Evolutionary conservation across 2,797 vertebrate genomes (phyloP), one percentile per base, ranked within the genome.

Genomic region (Gobionotothen gibberifrons): DNA sequence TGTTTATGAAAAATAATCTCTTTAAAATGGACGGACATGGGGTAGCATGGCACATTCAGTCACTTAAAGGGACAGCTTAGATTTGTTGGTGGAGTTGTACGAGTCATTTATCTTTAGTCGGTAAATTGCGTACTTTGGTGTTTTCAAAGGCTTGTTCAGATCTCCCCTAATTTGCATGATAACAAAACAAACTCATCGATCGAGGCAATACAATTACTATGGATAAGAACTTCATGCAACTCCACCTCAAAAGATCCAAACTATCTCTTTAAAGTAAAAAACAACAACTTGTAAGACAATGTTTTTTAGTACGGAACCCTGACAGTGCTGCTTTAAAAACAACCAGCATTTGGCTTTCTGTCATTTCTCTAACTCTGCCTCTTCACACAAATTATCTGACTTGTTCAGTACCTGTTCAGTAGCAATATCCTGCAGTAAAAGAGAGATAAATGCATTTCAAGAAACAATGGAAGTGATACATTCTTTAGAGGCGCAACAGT

Each of bases 41-140:
- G 70, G 54, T 42, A 42, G 53, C 68, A 76, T 84, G 84, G 77
- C 79, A 81, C 83, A 63, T 77, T 87, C 57, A 87, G 68, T 84
- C 48, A 65, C 26, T 59, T 1, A 55, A 55, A 36, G 32, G 32
- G 32, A 36, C 32, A 36, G 32, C 32, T 36, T 9, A 36, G 32
- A 36, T 36, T 36, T 36, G 7, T 36, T 36, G 1, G 8, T 36
- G 32, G 32, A 36, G 32, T 36, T 36, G 32, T 36, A 36, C 8
- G 4, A 36, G 32, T 7, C 32, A 36, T 36, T 36, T 36, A 36
- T 36, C 32, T 9, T 36, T 36, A 7, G 32, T 36, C 8, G 8
- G 32, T 36, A 36, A 9, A 36, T 36, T 36, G 8, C 8, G 32
- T 9, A 36, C 32, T 36, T 36, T 36, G 32, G 32, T 26, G 26